These are phyloP conservation scores for Lamproptera curius DNA, from an alignment of 2,888 invertebrate species.

Conservation along the genomic window DNA sequence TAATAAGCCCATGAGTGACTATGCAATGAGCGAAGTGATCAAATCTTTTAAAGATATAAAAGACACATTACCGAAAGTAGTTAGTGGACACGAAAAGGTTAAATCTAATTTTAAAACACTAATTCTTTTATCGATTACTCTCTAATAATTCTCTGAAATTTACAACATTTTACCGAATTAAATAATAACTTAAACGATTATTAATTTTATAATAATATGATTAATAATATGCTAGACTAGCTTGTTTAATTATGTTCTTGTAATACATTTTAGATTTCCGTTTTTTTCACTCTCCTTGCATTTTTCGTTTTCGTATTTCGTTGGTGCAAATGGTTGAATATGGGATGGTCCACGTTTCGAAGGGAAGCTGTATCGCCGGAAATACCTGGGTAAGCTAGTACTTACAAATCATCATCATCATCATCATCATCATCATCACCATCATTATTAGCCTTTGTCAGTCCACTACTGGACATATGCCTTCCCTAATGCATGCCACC, in stretches of 20 bases:
- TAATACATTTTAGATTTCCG: constrained; percentile 35
- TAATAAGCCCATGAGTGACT: constrained; percentile 31
- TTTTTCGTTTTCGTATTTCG: constrained; percentile 35
- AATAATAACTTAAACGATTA: too few relatives aligned
- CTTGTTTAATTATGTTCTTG: neutral
- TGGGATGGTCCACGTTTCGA: constrained; percentile 39
- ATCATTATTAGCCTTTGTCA: too few relatives aligned
- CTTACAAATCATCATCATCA: too few relatives aligned
- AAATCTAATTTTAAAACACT: too few relatives aligned
- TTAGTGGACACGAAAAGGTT: constrained; percentile 43
- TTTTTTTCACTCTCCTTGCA: constrained; percentile 31
- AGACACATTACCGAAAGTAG: constrained; percentile 29
- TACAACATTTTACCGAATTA: too few relatives aligned
- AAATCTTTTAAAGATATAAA: constrained; percentile 31
- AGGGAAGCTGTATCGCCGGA: constrained; percentile 12
- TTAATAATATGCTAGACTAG: too few relatives aligned
- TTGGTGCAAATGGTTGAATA: constrained; percentile 35
- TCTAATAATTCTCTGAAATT: too few relatives aligned
- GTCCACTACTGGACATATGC: too few relatives aligned
- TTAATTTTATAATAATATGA: too few relatives aligned
- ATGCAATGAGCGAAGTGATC: constrained; percentile 33
- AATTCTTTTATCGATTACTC: too few relatives aligned
- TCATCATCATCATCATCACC: too few relatives aligned
- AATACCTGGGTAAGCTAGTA: constrained; percentile 35
- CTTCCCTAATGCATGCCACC: too few relatives aligned